phyloP scores from a whole-genome alignment of 2,113 vertebrate species.

The Stegastes partitus region DNA sequence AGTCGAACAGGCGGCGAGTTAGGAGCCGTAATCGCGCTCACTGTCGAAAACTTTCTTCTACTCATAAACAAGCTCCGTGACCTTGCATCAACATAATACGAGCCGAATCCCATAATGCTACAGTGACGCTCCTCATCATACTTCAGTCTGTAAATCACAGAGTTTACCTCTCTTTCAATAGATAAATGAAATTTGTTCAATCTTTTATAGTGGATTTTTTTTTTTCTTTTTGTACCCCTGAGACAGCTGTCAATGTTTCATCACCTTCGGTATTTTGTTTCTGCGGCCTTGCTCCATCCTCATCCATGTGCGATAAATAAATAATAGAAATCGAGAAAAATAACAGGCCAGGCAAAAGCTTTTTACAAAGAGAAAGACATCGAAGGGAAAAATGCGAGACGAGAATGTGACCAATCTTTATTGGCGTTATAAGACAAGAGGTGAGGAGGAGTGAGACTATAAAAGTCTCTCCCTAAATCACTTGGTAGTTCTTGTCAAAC shows the following conservation, averaged over 20 bases:
- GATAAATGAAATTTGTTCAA: constrained; percentile 5
- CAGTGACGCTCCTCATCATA: not conserved
- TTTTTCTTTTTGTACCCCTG: not conserved
- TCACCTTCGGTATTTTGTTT: constrained; percentile 42
- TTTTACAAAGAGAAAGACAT: not conserved
- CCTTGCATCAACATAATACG: not conserved
- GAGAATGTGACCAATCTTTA: constrained; percentile 34
- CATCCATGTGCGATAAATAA: constrained; percentile 24
- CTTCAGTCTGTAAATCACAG: constrained; percentile 14
- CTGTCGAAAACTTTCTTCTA: not conserved
- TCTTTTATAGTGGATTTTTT: constrained; percentile 8
- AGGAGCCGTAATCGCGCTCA: not conserved
- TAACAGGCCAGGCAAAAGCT: constrained; percentile 6
- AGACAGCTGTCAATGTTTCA: constrained; percentile 55
- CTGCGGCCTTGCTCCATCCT: constrained; percentile 27
- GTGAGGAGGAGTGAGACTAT: constrained; percentile 32
- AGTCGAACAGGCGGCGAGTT: not conserved
- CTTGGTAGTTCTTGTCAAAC: constrained; percentile 49
- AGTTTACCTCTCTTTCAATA: not conserved
- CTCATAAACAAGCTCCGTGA: not conserved
- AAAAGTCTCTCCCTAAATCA: constrained; percentile 43
- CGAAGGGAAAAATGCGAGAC: constrained; percentile 9
- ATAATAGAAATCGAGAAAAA: constrained; percentile 34
- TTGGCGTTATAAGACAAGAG: constrained; percentile 39
- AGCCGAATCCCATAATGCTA: not conserved